Conservation (phyloP, 2,113 vertebrate genomes). For the Poecile atricapillus region DNA sequence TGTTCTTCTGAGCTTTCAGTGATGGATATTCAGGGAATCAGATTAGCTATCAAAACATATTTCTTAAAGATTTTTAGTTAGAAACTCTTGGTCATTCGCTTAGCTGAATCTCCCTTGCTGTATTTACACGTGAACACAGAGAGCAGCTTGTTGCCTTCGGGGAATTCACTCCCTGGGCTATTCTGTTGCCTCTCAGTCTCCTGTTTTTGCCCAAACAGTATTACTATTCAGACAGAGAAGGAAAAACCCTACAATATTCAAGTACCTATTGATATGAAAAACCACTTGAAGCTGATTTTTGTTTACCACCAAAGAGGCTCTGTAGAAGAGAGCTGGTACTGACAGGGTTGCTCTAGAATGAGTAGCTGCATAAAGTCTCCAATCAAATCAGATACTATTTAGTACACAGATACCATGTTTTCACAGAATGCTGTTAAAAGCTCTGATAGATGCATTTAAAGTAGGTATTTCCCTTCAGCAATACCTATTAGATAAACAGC, state of each 20-base stretch:
- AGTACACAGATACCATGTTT: not conserved
- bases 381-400: not conserved
- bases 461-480: not conserved
- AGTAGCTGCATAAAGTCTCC: not conserved
- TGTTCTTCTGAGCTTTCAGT: not conserved
- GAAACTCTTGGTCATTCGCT: not conserved
- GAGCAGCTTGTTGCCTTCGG: accelerated
- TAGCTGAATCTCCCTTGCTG: not conserved
- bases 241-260: not conserved
- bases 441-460: not conserved
- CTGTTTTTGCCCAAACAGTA: not conserved
- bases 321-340: not conserved
- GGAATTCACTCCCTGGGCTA: not conserved
- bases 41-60: not conserved
- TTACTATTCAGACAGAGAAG: not conserved
- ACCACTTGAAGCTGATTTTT: not conserved
- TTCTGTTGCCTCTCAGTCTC: not conserved
- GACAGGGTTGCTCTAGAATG: not conserved
- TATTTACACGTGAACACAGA: not conserved
- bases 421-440: not conserved
- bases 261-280: not conserved
- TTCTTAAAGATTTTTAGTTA: not conserved
- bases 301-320: not conserved
- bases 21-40: not conserved
- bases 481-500: not conserved